phyloP scores from a whole-genome alignment of 2,797 vertebrate genomes.

The Podargus strigoides region DNA sequence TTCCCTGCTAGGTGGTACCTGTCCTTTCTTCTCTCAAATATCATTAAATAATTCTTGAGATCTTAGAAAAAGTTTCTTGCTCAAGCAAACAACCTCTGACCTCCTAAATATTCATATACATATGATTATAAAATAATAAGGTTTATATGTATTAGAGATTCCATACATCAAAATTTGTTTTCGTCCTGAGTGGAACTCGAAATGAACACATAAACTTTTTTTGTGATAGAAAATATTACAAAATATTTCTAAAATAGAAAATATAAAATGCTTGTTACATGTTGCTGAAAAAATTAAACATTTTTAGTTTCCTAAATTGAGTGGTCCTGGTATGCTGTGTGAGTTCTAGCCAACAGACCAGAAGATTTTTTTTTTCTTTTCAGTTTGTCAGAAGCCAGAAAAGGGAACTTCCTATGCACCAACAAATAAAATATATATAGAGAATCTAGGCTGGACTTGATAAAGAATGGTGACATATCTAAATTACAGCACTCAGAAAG shows the following conservation, averaged over 20 bases:
- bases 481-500: not conserved
- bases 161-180: not conserved
- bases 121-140: not conserved
- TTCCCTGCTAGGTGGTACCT: not conserved
- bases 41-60: not conserved
- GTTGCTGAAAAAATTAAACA: fast-evolving
- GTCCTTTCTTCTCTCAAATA: not conserved
- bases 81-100: not conserved
- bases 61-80: not conserved
- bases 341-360: not conserved
- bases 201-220: not conserved
- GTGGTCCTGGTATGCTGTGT: not conserved
- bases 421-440: not conserved
- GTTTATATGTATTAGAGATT: not conserved
- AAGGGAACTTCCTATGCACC: not conserved
- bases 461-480: not conserved
- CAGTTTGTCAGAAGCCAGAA: not conserved
- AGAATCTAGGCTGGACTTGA: not conserved
- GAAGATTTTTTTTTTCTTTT: not conserved
- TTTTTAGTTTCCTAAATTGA: not conserved
- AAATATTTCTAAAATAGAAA: not conserved
- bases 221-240: not conserved
- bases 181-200: not conserved
- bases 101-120: not conserved
- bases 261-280: not conserved